A percentile compares a stretch with the other conserved stretches of the same genome.
phyloP scores from a whole-genome alignment of 2,888 invertebrate genomes.

The Euzophera pinguis region DNA sequence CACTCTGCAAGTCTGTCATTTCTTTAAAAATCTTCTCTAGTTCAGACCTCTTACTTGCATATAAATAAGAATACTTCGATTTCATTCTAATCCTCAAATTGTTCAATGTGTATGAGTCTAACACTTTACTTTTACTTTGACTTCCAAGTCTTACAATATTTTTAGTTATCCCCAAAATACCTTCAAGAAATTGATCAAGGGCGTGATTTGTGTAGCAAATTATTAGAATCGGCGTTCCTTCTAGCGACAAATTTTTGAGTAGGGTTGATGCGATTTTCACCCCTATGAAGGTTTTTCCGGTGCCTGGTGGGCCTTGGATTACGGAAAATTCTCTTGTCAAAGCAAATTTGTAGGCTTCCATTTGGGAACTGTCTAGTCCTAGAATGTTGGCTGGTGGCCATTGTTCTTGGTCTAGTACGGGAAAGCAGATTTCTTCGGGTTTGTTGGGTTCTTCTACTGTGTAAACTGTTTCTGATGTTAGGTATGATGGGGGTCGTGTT shows the following conservation, averaged over 20 bases:
- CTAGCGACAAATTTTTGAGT: slow-evolving; percentile 79
- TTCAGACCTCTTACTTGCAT: slow-evolving; percentile 48
- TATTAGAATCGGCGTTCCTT: slow-evolving; percentile 84
- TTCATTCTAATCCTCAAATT: slow-evolving; percentile 53
- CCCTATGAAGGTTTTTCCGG: slow-evolving; percentile 91
- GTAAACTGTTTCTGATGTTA: slow-evolving; percentile 54
- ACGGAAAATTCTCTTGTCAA: slow-evolving; percentile 86
- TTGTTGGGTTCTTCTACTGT: slow-evolving; percentile 32
- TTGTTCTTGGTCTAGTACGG: slow-evolving; percentile 46
- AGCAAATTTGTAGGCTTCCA: slow-evolving; percentile 83
- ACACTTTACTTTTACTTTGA: slow-evolving; percentile 80
- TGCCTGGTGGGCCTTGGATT: slow-evolving; percentile 94
- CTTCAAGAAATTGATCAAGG: slow-evolving; percentile 91
- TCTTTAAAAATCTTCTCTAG: slow-evolving; percentile 51
- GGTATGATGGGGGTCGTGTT: slow-evolving; percentile 55
- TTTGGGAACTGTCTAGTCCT: slow-evolving; percentile 83
- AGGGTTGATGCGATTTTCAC: slow-evolving; percentile 85
- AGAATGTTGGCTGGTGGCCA: slow-evolving; percentile 72
- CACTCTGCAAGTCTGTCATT: slow-evolving; percentile 56
- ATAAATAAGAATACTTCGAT: slow-evolving; percentile 58
- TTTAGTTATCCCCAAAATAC: slow-evolving; percentile 78
- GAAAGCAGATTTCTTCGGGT: slow-evolving; percentile 47
- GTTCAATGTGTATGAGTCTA: slow-evolving; percentile 76
- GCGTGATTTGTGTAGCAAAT: slow-evolving; percentile 94
- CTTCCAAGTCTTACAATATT: slow-evolving; percentile 85